These are phyloP conservation scores for Zeus faber DNA, from an alignment of 2,113 vertebrate species.

Conservation along the genomic window DNA sequence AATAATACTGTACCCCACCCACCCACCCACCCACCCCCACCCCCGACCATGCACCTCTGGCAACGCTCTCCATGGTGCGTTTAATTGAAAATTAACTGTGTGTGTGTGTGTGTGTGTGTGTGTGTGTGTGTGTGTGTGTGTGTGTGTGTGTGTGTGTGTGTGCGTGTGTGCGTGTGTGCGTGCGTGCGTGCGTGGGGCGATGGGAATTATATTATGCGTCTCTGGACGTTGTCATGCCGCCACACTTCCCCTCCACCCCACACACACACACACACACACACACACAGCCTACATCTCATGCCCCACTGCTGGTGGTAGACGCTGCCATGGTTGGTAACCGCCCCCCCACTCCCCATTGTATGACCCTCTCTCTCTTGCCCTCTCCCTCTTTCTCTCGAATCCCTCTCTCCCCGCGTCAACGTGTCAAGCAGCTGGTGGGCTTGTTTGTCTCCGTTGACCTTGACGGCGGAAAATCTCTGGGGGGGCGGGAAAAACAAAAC, in stretches of 20 bases:
- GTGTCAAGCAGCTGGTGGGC: conserved; percentile 96
- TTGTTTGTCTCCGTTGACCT: conserved; percentile 99
- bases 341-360: conserved; percentile 64
- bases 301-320: too few relatives aligned
- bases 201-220: conserved; percentile 37
- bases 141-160: too few relatives aligned
- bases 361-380: conserved; percentile 61
- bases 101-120: too few relatives aligned
- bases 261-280: neutral
- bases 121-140: too few relatives aligned
- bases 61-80: too few relatives aligned
- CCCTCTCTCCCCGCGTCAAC: conserved; percentile 65
- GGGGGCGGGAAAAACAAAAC: too few relatives aligned
- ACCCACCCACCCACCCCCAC: conserved; percentile 74
- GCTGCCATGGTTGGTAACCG: conserved; percentile 52
- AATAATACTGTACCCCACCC: too few relatives aligned
- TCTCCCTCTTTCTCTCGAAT: conserved; percentile 20
- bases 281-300: conserved; percentile 27
- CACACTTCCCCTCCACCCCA: conserved; percentile 25
- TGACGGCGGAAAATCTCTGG: conserved; percentile 91
- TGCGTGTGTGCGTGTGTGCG: conserved; percentile 29
- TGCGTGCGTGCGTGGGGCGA: conserved; percentile 20
- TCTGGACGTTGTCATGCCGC: conserved; percentile 72
- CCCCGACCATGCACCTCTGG: conserved; percentile 86
- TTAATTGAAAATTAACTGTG: conserved; percentile 98